Evolutionary conservation across 2,888 invertebrate species (phyloP).

Genomic region (Gymnosoma rotundatum): DNA sequence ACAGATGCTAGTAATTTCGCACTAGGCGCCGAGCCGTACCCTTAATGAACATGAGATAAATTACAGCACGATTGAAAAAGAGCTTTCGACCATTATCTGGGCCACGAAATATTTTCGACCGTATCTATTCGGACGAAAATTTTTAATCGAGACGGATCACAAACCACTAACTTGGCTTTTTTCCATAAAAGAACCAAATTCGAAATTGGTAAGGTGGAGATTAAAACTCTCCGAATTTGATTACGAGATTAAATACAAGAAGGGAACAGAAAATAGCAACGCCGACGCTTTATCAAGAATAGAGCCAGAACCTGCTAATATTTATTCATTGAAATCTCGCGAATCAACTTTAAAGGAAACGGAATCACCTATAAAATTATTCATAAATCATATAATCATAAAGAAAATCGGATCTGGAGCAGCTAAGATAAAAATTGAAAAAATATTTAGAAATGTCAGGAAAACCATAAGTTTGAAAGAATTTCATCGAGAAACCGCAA

Average conservation of each 20-base stretch:
- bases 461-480: not conserved
- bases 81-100: too few species aligned
- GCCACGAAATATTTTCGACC: not conserved
- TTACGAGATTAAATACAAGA: constrained; percentile 50
- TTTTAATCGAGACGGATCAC: constrained; percentile 48
- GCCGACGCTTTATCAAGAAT: constrained; percentile 59
- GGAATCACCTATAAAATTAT: constrained; percentile 4
- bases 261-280: constrained; percentile 32
- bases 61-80: constrained; percentile 57
- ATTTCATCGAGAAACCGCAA: not conserved
- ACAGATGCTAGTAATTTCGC: constrained; percentile 29
- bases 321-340: constrained; percentile 25
- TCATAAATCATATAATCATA: constrained; percentile 36
- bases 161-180: constrained; percentile 54
- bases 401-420: constrained; percentile 16
- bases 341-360: constrained; percentile 28
- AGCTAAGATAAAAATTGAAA: constrained; percentile 31
- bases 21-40: constrained; percentile 34
- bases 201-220: constrained; percentile 56
- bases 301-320: constrained; percentile 22
- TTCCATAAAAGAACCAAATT: constrained; percentile 63
- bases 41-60: constrained; percentile 61
- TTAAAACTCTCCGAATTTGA: constrained; percentile 56
- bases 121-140: constrained; percentile 32
- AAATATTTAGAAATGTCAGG: constrained; percentile 9